phyloP scores from a whole-genome alignment of 2,888 invertebrate genomes.

The Cheilosia pagana region DNA sequence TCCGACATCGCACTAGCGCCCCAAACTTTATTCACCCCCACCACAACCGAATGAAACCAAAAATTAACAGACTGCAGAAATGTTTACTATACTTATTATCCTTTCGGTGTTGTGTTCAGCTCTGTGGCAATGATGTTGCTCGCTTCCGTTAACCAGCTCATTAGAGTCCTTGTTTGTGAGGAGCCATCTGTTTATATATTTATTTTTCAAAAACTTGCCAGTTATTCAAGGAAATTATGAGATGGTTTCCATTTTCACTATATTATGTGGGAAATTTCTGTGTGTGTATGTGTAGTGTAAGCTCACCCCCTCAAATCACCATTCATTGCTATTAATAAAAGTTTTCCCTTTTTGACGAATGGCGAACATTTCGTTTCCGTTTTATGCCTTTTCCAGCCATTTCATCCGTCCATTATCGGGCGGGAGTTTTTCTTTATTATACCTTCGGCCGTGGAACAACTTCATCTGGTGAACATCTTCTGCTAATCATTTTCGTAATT shows the following conservation, averaged over 20 bases:
- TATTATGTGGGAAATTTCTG: background rate
- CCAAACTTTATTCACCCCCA: conserved; percentile 12
- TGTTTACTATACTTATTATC: conserved; percentile 48
- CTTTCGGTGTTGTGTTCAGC: conserved; percentile 17
- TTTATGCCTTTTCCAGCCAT: conserved; percentile 30
- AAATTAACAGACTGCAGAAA: conserved; percentile 45
- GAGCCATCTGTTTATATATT: conserved; percentile 50
- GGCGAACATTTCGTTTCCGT: conserved; percentile 7
- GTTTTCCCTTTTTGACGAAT: conserved; percentile 1
- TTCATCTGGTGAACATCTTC: conserved; percentile 29
- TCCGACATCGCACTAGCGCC: background rate
- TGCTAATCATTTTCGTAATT: conserved; percentile 42
- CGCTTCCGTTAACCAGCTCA: conserved; percentile 50
- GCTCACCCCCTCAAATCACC: background rate
- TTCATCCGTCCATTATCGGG: conserved; percentile 24
- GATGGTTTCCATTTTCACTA: background rate
- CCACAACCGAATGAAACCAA: conserved; percentile 14
- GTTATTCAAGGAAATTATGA: conserved; percentile 12
- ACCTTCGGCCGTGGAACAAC: conserved; percentile 13
- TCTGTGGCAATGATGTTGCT: conserved; percentile 39
- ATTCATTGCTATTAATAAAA: conserved; percentile 4
- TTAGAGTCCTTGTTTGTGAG: conserved; percentile 50
- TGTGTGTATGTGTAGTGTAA: background rate
- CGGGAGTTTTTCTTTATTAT: conserved; percentile 23
- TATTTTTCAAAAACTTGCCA: conserved; percentile 36